Conservation (phyloP, 2,797 vertebrate genomes). For the Nannoperca australis region DNA sequence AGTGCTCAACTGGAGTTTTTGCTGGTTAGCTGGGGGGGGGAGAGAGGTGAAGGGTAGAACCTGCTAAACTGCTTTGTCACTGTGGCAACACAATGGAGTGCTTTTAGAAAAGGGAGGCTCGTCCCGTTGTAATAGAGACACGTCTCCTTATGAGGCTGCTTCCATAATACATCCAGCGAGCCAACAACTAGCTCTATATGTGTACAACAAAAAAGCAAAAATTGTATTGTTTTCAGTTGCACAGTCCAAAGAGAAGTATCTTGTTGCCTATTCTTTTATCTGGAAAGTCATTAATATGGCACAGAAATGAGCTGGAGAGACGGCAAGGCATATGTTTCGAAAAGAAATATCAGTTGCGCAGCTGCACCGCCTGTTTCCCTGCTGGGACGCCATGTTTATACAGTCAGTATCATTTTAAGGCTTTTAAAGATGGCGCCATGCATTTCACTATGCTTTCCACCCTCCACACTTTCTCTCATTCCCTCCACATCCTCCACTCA, state of each 20-base stretch:
- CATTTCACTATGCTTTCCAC: constrained; percentile 52
- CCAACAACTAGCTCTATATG: neutral
- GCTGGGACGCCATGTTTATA: constrained; percentile 33
- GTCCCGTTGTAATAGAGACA: constrained; percentile 37
- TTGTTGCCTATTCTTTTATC: neutral
- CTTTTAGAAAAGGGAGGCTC: constrained; percentile 46
- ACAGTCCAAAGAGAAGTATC: neutral
- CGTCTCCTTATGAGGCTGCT: constrained; percentile 6
- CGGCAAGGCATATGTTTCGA: constrained; percentile 20
- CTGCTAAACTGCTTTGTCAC: constrained; percentile 85
- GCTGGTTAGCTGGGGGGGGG: constrained; percentile 41
- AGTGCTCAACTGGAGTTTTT: constrained; percentile 36
- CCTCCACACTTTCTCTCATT: constrained; percentile 21
- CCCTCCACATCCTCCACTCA: constrained; percentile 17
- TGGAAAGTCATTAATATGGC: constrained; percentile 11
- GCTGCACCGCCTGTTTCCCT: constrained; percentile 24
- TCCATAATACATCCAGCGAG: neutral
- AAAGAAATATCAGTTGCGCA: constrained; percentile 24
- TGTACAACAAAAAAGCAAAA: neutral
- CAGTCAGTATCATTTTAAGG: constrained; percentile 50
- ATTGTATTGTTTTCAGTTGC: constrained; percentile 8
- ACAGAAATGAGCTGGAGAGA: constrained; percentile 11
- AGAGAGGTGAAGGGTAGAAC: constrained; percentile 74
- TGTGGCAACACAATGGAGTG: constrained; percentile 73
- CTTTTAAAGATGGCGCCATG: constrained; percentile 40